These are phyloP conservation scores for Peromyscus leucopus DNA, from an alignment of 2,113 vertebrate species.

Conservation along the genomic window DNA sequence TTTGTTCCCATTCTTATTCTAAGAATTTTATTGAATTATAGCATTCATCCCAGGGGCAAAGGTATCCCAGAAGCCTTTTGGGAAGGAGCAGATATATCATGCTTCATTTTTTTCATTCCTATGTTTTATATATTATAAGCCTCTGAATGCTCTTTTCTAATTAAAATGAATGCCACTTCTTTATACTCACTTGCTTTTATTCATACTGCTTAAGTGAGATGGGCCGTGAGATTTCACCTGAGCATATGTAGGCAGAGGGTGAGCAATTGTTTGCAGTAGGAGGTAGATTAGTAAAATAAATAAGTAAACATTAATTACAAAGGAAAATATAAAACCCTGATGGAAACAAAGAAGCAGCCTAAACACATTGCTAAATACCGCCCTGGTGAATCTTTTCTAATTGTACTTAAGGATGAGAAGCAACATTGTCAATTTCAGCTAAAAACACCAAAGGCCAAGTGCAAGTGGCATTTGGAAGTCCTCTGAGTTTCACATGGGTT, in stretches of 20 bases:
- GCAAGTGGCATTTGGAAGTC: not conserved
- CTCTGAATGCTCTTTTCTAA: not conserved
- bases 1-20: not conserved
- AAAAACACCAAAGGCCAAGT: not conserved
- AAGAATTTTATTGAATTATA: not conserved
- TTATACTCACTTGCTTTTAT: not conserved
- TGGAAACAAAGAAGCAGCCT: not conserved
- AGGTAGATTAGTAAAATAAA: constrained; percentile 4
- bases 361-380: not conserved
- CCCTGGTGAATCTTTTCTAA: not conserved
- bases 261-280: not conserved
- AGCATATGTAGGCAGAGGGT: not conserved
- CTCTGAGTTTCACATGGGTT: not conserved
- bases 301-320: constrained; percentile 41
- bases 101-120: not conserved
- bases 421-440: not conserved
- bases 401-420: not conserved
- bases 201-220: not conserved
- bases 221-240: not conserved
- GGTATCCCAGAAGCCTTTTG: not conserved
- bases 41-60: not conserved
- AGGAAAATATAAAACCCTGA: not conserved
- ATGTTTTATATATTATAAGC: not conserved
- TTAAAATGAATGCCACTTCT: constrained; percentile 12
- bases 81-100: not conserved